Evolutionary conservation across 64 coral and sea anemone species (phyloP).

Genomic region (Pocillopora verrucosa): DNA sequence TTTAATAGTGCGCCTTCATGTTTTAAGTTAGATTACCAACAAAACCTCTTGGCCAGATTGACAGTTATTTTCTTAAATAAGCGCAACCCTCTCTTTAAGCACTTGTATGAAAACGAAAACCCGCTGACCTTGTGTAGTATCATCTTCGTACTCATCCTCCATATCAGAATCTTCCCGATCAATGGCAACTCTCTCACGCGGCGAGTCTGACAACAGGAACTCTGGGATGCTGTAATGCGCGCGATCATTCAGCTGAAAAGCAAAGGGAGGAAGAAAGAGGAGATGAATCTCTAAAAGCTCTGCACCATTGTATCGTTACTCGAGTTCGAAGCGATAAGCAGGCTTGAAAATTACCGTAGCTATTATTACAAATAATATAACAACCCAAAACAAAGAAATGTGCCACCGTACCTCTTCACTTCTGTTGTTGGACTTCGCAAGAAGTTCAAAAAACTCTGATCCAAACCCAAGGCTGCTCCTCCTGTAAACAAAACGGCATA

Average conservation of each 20-base stretch:
- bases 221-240: constrained; percentile 32
- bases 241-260: constrained; percentile 5
- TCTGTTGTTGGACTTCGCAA: constrained; percentile 36
- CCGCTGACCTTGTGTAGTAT: constrained; percentile 63
- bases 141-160: constrained; percentile 53
- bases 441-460: constrained; percentile 54
- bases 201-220: constrained; percentile 43
- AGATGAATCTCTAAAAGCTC: background rate
- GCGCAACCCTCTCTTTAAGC: background rate
- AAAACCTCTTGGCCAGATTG: background rate
- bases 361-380: no score
- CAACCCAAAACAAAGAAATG: background rate
- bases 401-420: constrained; percentile 12
- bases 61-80: background rate
- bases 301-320: background rate
- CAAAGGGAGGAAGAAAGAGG: background rate
- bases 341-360: background rate
- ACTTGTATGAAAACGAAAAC: background rate
- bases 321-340: background rate
- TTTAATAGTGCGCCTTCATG: no score
- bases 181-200: background rate
- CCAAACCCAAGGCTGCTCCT: constrained; percentile 50
- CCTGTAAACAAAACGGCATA: background rate
- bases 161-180: background rate
- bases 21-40: no score